These are phyloP conservation scores for Entelurus aequoreus DNA, from an alignment of 2,113 vertebrate species.

Conservation along the genomic window DNA sequence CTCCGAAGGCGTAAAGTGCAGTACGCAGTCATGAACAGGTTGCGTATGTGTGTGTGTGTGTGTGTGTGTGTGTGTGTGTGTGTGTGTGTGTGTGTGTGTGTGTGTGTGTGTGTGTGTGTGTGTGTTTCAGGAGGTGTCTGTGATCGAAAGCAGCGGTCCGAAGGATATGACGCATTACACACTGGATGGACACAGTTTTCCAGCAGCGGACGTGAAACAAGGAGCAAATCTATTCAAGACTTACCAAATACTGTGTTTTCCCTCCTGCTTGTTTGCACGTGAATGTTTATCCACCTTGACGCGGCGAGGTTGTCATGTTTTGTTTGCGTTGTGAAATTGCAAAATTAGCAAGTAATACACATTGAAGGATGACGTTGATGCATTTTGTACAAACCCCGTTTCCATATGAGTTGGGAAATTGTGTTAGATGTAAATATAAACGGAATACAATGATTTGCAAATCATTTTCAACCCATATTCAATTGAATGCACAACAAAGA, in stretches of 20 bases:
- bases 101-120: slow-evolving; percentile 5
- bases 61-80: slow-evolving; percentile 21
- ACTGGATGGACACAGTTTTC: slow-evolving; percentile 24
- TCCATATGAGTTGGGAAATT: no score
- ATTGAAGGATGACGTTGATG: no score
- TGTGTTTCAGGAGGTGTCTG: slow-evolving; percentile 55
- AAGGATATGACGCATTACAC: slow-evolving; percentile 62
- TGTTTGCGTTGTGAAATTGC: not conserved
- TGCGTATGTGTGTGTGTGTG: slow-evolving; percentile 13
- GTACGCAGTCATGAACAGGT: slow-evolving; percentile 45
- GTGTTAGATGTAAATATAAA: no score
- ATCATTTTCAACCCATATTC: no score
- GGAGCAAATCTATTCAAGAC: slow-evolving; percentile 34
- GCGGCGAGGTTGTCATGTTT: slow-evolving; percentile 13
- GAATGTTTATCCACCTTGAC: slow-evolving; percentile 10
- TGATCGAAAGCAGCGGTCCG: slow-evolving; percentile 37
- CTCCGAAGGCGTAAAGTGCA: slow-evolving; percentile 47
- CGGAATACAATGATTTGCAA: no score
- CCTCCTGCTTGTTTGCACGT: slow-evolving; percentile 7
- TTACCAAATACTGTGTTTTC: slow-evolving; percentile 25
- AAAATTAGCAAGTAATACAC: not conserved
- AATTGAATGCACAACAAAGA: no score
- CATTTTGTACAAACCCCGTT: no score
- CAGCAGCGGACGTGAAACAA: slow-evolving; percentile 29
- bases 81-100: slow-evolving; percentile 18